Evolutionary conservation across 2,888 invertebrate genomes (phyloP).

Genomic region (Himalopsyche anomala): DNA sequence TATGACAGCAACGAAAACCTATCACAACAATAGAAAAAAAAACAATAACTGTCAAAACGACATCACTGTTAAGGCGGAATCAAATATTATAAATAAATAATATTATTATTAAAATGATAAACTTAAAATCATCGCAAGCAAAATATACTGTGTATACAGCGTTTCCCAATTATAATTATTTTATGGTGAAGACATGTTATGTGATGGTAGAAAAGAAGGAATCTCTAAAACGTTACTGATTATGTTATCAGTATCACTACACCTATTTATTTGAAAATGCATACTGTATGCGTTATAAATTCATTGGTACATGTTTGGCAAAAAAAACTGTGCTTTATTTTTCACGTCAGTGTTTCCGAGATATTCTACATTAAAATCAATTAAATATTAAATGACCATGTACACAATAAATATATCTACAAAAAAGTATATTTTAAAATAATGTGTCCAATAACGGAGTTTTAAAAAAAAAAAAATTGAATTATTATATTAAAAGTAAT

Average conservation of each 20-base stretch:
- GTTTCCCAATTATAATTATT: background rate
- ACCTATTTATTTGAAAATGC: background rate
- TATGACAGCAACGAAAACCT: no score
- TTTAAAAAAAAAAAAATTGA: no score
- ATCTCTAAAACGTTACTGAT: background rate
- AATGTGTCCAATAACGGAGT: background rate
- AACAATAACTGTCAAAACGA: no score
- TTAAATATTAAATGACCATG: background rate
- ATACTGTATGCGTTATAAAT: no score
- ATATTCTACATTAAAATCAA: background rate
- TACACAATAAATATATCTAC: background rate
- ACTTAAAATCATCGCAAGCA: no score
- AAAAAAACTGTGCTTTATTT: background rate
- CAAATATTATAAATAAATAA: no score
- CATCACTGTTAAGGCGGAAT: no score
- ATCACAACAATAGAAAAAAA: no score
- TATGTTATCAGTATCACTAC: background rate
- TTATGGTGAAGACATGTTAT: background rate
- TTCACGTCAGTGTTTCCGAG: background rate
- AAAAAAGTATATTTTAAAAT: background rate
- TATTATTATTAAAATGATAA: no score
- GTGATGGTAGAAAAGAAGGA: background rate
- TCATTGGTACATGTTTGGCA: background rate
- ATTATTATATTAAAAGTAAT: no score
- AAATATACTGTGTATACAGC: no score